phyloP scores from a whole-genome alignment of 2,113 vertebrate species.

The Hemibagrus wyckioides region DNA sequence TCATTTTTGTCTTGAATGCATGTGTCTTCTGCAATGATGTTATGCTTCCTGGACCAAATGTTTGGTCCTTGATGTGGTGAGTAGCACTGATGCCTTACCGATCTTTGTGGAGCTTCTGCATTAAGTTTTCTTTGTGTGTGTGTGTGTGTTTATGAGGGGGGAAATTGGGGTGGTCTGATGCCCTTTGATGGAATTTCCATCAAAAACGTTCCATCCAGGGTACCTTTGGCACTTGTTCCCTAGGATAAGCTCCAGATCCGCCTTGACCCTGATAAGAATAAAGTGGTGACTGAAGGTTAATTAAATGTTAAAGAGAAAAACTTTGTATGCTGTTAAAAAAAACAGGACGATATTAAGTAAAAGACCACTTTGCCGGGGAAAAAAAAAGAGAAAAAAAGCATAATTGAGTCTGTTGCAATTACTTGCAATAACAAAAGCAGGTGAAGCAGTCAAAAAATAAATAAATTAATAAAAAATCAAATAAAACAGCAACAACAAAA shows the following conservation, averaged over 20 bases:
- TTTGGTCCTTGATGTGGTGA: background rate
- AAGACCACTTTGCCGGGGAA: background rate
- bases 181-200: background rate
- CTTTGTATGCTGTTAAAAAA: background rate
- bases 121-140: background rate
- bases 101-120: background rate
- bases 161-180: no score
- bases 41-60: background rate
- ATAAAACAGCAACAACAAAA: background rate
- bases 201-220: background rate
- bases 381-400: background rate
- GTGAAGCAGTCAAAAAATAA: background rate
- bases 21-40: background rate
- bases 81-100: background rate
- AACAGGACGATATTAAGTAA: background rate
- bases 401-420: background rate
- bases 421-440: background rate
- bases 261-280: background rate
- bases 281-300: slow-evolving; percentile 1
- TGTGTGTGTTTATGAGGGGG: background rate
- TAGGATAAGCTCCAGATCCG: background rate
- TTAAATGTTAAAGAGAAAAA: background rate
- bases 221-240: background rate
- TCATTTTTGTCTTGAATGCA: background rate
- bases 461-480: background rate